Percentiles rank a stretch among this genome's conserved stretches.
These are phyloP conservation scores for Smittia aterrima DNA, from an alignment of 2,888 invertebrate genomes.

Conservation along the genomic window DNA sequence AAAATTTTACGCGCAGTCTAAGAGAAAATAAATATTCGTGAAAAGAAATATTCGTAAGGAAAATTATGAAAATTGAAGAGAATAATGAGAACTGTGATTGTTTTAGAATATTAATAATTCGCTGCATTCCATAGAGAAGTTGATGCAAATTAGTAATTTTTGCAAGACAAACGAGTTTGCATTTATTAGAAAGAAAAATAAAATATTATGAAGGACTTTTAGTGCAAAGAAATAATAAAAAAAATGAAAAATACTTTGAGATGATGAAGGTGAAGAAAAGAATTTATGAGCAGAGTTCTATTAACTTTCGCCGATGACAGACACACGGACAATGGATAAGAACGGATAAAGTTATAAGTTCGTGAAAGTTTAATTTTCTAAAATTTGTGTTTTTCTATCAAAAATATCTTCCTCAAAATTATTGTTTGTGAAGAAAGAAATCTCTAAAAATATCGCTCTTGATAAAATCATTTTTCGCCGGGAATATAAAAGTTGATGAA, in stretches of 20 bases:
- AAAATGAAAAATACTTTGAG: neutral
- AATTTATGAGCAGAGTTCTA: neutral
- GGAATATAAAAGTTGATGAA: neutral
- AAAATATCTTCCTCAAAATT: neutral
- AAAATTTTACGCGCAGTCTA: conserved; percentile 29
- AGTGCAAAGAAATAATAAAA: neutral
- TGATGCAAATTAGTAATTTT: neutral
- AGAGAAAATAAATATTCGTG: conserved; percentile 22
- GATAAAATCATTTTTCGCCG: neutral
- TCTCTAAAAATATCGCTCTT: neutral
- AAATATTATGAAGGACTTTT: neutral
- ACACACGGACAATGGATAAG: conserved; percentile 31
- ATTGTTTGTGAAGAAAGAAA: neutral
- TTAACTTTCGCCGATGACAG: neutral
- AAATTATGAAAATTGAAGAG: neutral
- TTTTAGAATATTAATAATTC: conserved; percentile 8
- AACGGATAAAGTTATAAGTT: conserved; percentile 31
- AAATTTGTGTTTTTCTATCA: too few species aligned
- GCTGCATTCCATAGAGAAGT: neutral
- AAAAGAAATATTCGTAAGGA: neutral
- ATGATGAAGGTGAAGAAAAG: neutral
- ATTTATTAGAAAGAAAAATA: neutral
- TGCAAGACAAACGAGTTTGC: too few species aligned
- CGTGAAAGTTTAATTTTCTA: too few species aligned
- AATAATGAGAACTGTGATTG: neutral